Evolutionary conservation across 2,797 vertebrate genomes (phyloP).

Genomic region (Labroides dimidiatus): DNA sequence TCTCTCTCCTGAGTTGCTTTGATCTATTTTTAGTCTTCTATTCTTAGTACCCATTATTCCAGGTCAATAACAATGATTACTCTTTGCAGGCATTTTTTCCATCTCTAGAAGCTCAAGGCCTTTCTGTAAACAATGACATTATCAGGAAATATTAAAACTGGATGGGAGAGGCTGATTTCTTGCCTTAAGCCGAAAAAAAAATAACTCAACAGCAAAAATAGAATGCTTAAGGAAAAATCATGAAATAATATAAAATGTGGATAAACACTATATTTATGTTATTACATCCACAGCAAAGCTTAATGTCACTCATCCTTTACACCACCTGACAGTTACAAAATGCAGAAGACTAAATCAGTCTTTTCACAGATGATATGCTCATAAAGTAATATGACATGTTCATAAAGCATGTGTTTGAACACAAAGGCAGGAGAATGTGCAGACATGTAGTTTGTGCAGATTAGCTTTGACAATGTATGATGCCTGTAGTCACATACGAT

Average conservation of each 20-base stretch:
- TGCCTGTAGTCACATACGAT: constrained; percentile 19
- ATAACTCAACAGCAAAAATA: neutral
- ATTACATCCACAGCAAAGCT: neutral
- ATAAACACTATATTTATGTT: neutral
- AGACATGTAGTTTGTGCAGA: constrained; percentile 61
- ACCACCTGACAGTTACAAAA: neutral
- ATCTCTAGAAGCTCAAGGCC: neutral
- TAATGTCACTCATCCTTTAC: neutral
- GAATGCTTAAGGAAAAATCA: neutral
- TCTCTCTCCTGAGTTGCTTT: neutral
- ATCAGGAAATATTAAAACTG: constrained; percentile 12
- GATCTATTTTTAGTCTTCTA: constrained; percentile 9
- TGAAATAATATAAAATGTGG: neutral
- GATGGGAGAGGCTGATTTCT: too few species aligned
- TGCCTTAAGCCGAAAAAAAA: too few species aligned
- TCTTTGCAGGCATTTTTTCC: constrained; percentile 11
- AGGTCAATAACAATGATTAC: constrained; percentile 14
- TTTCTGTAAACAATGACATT: constrained; percentile 4
- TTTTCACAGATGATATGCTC: constrained; percentile 19
- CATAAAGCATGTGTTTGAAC: neutral
- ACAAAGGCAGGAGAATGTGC: constrained; percentile 22
- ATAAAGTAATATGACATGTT: constrained; percentile 14
- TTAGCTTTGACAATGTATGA: constrained; percentile 81
- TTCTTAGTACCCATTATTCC: constrained; percentile 33
- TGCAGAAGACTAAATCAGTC: constrained; percentile 3